Conservation (phyloP, 2,113 vertebrate species). For the chimpanzee (Pan troglodytes) region DNA sequence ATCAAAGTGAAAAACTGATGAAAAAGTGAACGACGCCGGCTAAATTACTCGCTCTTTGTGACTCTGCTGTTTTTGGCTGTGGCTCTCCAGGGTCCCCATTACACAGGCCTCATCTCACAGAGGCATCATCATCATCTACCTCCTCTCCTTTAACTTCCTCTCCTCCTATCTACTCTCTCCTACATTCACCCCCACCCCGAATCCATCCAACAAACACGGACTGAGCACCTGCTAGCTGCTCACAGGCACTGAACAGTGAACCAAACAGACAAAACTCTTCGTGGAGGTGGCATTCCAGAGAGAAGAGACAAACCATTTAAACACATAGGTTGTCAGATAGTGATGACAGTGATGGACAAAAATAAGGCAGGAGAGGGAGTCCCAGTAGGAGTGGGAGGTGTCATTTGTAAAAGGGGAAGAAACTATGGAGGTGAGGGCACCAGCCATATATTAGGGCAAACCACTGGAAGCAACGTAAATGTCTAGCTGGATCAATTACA, state of each 20-base stretch:
- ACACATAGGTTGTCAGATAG: not conserved
- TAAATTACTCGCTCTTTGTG: not conserved
- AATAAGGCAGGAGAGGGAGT: not conserved
- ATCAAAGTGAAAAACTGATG: not conserved
- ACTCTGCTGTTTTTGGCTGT: not conserved
- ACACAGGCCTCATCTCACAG: not conserved
- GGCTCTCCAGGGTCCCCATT: not conserved
- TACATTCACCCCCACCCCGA: not conserved
- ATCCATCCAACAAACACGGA: not conserved
- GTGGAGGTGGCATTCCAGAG: not conserved
- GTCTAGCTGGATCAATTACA: not conserved
- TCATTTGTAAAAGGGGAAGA: not conserved
- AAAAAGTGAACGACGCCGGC: not conserved
- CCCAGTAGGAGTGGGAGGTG: accelerated
- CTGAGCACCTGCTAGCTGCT: not conserved
- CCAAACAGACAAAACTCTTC: not conserved
- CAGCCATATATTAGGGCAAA: not conserved
- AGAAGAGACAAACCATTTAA: not conserved
- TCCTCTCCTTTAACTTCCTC: not conserved
- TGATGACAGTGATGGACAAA: not conserved
- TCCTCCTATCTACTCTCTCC: not conserved
- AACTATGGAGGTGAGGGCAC: not conserved
- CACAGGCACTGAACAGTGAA: not conserved
- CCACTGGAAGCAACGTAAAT: not conserved
- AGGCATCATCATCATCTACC: not conserved